Conservation (phyloP, 2,797 vertebrate genomes). For the Sebastes vulpes region DNA sequence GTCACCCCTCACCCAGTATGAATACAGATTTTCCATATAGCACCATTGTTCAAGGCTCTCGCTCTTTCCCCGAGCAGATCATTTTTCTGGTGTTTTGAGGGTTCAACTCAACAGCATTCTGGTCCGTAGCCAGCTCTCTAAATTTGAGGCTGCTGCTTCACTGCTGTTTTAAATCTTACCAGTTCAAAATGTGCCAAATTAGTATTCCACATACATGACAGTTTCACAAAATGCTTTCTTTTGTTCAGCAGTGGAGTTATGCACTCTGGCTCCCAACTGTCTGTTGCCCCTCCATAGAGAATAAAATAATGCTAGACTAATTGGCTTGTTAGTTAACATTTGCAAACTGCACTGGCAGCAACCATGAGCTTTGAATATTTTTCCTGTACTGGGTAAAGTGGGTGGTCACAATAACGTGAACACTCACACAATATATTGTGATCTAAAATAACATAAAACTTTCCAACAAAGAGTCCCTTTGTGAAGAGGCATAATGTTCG, state of each 20-base stretch:
- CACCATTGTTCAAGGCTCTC: neutral
- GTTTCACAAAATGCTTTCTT: neutral
- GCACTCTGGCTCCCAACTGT: neutral
- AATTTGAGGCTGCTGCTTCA: neutral
- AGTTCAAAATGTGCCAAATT: constrained; percentile 1
- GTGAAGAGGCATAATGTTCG: neutral
- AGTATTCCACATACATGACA: neutral
- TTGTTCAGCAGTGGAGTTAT: neutral
- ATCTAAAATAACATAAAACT: neutral
- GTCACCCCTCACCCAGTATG: neutral
- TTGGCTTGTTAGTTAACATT: constrained; percentile 6
- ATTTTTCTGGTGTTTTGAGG: neutral
- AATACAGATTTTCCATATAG: neutral
- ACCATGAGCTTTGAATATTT: neutral
- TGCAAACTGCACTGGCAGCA: neutral
- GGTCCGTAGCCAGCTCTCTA: neutral
- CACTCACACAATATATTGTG: neutral
- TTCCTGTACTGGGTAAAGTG: neutral
- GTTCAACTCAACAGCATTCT: neutral
- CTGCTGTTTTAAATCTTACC: neutral
- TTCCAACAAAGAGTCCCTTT: neutral
- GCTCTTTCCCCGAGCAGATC: neutral
- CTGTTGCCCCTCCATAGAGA: neutral
- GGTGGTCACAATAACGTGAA: neutral
- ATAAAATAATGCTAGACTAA: constrained; percentile 1